Conservation (phyloP, 2,797 vertebrate species). For the Carapus acus region DNA sequence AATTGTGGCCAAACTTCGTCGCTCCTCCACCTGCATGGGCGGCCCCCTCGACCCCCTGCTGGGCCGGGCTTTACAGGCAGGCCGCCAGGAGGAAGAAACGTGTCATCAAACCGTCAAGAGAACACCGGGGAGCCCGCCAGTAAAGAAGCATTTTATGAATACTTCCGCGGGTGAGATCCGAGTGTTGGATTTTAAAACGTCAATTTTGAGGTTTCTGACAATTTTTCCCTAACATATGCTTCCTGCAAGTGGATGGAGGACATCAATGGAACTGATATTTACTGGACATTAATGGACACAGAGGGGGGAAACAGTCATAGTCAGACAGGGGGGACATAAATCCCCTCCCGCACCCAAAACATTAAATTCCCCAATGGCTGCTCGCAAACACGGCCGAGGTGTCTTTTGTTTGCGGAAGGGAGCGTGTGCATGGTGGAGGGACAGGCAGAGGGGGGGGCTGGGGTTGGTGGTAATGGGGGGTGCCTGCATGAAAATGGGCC, state of each 20-base stretch:
- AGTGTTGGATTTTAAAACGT: background rate
- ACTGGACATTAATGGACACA: too few relatives aligned
- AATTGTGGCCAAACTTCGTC: conserved; percentile 64
- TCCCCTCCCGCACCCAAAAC: too few relatives aligned
- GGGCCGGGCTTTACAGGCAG: conserved; percentile 41
- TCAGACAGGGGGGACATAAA: too few relatives aligned
- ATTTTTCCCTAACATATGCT: background rate
- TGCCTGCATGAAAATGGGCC: conserved; percentile 61
- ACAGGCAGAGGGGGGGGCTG: conserved; percentile 21
- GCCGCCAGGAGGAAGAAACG: conserved; percentile 59
- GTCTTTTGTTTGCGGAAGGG: conserved; percentile 37
- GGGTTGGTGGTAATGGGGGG: conserved; percentile 43
- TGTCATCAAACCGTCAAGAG: conserved; percentile 55
- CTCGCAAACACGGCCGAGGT: too few relatives aligned
- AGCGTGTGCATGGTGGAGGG: conserved; percentile 21
- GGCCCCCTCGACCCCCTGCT: conserved; percentile 45
- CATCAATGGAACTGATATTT: too few relatives aligned
- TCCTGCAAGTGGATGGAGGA: background rate
- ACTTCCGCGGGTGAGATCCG: background rate
- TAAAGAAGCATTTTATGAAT: conserved; percentile 22
- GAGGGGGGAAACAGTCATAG: too few relatives aligned
- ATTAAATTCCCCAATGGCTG: too few relatives aligned
- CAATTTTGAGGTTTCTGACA: background rate
- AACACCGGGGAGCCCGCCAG: conserved; percentile 46
- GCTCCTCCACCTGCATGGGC: conserved; percentile 36